Conservation (phyloP, 2,888 invertebrate genomes). For the Drepanosiphum platanoidis region DNA sequence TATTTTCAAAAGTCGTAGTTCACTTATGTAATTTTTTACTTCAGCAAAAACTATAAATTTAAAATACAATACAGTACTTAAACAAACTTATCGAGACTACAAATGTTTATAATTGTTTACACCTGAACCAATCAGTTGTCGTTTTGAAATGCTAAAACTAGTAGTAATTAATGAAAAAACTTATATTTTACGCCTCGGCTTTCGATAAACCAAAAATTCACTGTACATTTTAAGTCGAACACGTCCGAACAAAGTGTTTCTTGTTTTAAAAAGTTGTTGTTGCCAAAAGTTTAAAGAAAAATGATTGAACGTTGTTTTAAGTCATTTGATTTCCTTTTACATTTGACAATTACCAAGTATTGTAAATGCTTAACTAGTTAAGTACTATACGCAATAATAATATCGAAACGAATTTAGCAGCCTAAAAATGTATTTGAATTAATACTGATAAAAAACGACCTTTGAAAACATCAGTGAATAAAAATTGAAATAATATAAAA, state of each 20-base stretch:
- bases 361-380: too few relatives aligned
- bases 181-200: neutral
- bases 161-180: neutral
- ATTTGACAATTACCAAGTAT: neutral
- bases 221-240: neutral
- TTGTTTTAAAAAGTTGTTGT: neutral
- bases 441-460: neutral
- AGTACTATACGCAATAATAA: neutral
- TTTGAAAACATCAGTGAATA: neutral
- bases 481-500: neutral
- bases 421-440: too few relatives aligned
- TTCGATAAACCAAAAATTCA: neutral
- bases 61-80: neutral
- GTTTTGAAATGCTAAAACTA: neutral
- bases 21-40: neutral
- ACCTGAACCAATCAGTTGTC: neutral
- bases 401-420: neutral
- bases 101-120: neutral
- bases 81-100: neutral
- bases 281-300: neutral
- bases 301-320: neutral
- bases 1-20: too few relatives aligned
- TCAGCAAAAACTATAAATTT: neutral
- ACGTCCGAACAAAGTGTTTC: neutral
- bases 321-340: neutral